phyloP scores from a whole-genome alignment of 2,113 vertebrate genomes.

The Cromileptes altivelis region DNA sequence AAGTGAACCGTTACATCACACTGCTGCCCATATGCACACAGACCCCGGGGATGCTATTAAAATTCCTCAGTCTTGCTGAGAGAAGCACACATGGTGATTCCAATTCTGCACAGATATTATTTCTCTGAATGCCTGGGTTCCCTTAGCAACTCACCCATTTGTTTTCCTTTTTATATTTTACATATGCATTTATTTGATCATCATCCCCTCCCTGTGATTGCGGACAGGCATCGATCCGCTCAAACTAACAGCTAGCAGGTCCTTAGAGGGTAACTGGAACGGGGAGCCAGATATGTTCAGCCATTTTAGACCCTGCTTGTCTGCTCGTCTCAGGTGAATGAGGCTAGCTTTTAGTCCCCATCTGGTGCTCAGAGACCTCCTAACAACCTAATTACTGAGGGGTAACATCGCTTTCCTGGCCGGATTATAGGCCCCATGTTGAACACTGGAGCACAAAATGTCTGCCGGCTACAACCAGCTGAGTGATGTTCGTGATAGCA shows the following conservation, averaged over 20 bases:
- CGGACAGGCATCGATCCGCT: slow-evolving; percentile 58
- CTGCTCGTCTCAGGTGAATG: slow-evolving; percentile 63
- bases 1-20: slow-evolving; percentile 55
- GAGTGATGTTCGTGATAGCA: slow-evolving; percentile 62
- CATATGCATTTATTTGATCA: slow-evolving; percentile 19
- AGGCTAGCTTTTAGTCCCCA: slow-evolving; percentile 67
- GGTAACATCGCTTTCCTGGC: slow-evolving; percentile 43
- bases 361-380: slow-evolving; percentile 67
- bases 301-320: slow-evolving; percentile 64
- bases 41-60: slow-evolving; percentile 48
- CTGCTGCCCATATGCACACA: slow-evolving; percentile 34
- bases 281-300: slow-evolving; percentile 49
- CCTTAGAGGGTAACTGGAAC: slow-evolving; percentile 44
- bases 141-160: slow-evolving; percentile 13
- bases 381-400: slow-evolving; percentile 70
- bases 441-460: slow-evolving; percentile 71
- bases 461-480: slow-evolving; percentile 69
- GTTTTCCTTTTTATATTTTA: slow-evolving; percentile 24
- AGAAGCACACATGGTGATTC: slow-evolving; percentile 45
- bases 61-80: slow-evolving; percentile 53
- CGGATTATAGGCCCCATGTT: slow-evolving; percentile 64
- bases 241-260: slow-evolving; percentile 20
- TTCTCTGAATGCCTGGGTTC: slow-evolving; percentile 2
- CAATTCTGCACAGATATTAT: slow-evolving; percentile 38
- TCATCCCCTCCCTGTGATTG: slow-evolving; percentile 6